phyloP scores from a whole-genome alignment of 2,888 invertebrate genomes.

The Cheilosia vulpina region DNA sequence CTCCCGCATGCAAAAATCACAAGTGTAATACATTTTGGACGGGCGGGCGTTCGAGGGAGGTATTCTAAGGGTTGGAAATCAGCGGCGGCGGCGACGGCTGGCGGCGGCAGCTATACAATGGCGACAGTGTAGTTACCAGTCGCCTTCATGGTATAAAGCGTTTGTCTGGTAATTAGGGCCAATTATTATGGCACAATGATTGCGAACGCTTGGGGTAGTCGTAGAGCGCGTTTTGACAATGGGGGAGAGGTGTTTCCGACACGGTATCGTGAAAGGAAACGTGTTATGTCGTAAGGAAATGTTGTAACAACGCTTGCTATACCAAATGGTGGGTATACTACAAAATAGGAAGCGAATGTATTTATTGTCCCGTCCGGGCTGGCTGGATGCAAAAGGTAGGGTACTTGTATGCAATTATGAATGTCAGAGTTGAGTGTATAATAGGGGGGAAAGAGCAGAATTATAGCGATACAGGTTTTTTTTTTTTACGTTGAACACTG shows the following conservation, averaged over 20 bases:
- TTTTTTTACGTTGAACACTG: conserved; percentile 12
- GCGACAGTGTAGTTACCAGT: conserved; percentile 26
- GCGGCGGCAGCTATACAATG: neutral
- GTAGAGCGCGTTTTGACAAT: conserved; percentile 8
- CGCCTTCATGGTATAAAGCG: conserved; percentile 47
- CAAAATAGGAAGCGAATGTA: conserved; percentile 46
- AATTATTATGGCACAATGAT: conserved; percentile 70
- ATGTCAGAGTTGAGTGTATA: conserved; percentile 38
- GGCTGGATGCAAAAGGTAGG: neutral
- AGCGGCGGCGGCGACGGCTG: neutral
- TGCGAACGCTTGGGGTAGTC: conserved; percentile 18
- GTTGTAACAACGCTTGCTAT: conserved; percentile 13
- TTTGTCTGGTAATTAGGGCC: conserved; percentile 72
- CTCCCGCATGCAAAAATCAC: conserved; percentile 38
- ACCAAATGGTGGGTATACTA: neutral
- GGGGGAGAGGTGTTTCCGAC: conserved; percentile 22
- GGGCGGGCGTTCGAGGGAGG: neutral
- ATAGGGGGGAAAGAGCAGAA: conserved; percentile 3
- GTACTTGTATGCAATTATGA: conserved; percentile 36
- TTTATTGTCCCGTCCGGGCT: conserved; percentile 45
- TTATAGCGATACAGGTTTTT: conserved; percentile 10
- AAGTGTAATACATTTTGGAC: conserved; percentile 22
- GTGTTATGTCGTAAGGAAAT: conserved; percentile 52
- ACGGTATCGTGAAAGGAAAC: conserved; percentile 50
- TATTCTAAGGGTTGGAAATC: conserved; percentile 5